A percentile compares a stretch with the other conserved stretches of the same genome.
phyloP scores from a whole-genome alignment of 1,140 invertebrate genomes.

The Melipona quadrifasciata region DNA sequence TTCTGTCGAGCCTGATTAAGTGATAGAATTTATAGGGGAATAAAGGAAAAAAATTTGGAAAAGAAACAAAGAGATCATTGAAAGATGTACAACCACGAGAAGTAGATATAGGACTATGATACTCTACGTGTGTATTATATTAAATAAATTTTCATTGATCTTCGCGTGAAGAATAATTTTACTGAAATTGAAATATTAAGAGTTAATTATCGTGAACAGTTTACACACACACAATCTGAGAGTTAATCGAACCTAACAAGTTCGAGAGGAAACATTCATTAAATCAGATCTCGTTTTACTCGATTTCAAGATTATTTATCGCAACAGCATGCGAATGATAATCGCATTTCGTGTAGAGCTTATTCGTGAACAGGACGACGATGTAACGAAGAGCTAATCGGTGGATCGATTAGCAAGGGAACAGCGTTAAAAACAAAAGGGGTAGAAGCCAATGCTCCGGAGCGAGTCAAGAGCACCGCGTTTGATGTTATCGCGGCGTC shows the following conservation, averaged over 20 bases:
- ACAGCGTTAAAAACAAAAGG: slow-evolving; percentile 19
- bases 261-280: not conserved
- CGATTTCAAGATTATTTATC: too few species aligned
- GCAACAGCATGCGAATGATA: not conserved
- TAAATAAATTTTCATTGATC: not conserved
- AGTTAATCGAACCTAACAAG: not conserved
- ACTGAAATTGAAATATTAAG: not conserved
- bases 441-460: slow-evolving; percentile 26
- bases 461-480: slow-evolving; percentile 26
- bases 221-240: not conserved
- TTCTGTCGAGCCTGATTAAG: not conserved
- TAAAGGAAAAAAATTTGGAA: not conserved
- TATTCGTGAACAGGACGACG: not conserved
- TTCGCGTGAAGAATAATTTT: not conserved
- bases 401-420: slow-evolving; percentile 35
- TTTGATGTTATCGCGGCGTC: slow-evolving; percentile 33
- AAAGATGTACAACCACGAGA: not conserved
- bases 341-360: not conserved
- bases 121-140: not conserved
- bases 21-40: not conserved
- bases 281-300: not conserved
- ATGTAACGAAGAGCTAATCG: slow-evolving; percentile 19
- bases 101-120: not conserved
- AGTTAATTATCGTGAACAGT: not conserved
- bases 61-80: not conserved